Percentiles rank a stretch among this genome's conserved stretches.
phyloP scores from a whole-genome alignment of 2,888 invertebrate genomes.

The Drosophila borealis region DNA sequence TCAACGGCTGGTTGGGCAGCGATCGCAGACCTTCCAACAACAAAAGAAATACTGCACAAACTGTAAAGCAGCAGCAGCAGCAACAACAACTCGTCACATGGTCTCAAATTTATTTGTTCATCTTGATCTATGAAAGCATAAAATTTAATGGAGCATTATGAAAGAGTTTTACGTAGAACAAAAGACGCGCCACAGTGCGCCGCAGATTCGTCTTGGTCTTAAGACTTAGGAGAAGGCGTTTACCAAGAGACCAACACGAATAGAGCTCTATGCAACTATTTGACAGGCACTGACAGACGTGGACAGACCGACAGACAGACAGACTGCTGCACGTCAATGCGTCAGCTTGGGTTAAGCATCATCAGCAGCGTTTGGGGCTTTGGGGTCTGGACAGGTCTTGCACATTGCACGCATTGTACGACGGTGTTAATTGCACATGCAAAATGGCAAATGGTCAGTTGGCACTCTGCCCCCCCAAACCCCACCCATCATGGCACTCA shows the following conservation, averaged over 20 bases:
- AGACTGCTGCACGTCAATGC: constrained; percentile 59
- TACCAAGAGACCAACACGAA: constrained; percentile 19
- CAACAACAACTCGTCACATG: constrained; percentile 50
- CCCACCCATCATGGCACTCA: background rate
- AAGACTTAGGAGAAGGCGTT: constrained; percentile 21
- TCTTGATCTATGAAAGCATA: constrained; percentile 82
- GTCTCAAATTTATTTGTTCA: constrained; percentile 80
- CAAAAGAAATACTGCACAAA: constrained; percentile 37
- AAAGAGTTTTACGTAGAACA: constrained; percentile 68
- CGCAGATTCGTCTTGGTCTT: constrained; percentile 7
- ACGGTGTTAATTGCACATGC: constrained; percentile 57
- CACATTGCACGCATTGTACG: constrained; percentile 42
- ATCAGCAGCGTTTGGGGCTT: constrained; percentile 12
- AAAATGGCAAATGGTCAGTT: constrained; percentile 67
- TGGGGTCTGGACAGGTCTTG: constrained; percentile 26
- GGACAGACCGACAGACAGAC: constrained; percentile 18
- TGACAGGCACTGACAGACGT: constrained; percentile 60
- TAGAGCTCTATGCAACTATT: constrained; percentile 16
- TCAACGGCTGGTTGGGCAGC: constrained; percentile 74
- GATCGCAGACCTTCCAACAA: constrained; percentile 57
- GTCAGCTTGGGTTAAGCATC: constrained; percentile 43
- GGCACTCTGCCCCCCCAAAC: background rate
- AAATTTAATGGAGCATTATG: constrained; percentile 82
- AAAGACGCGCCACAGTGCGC: constrained; percentile 40
- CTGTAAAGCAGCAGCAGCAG: constrained; percentile 33